These are phyloP conservation scores for Popillia japonica DNA, from an alignment of 1,140 invertebrate genomes.

Conservation along the genomic window DNA sequence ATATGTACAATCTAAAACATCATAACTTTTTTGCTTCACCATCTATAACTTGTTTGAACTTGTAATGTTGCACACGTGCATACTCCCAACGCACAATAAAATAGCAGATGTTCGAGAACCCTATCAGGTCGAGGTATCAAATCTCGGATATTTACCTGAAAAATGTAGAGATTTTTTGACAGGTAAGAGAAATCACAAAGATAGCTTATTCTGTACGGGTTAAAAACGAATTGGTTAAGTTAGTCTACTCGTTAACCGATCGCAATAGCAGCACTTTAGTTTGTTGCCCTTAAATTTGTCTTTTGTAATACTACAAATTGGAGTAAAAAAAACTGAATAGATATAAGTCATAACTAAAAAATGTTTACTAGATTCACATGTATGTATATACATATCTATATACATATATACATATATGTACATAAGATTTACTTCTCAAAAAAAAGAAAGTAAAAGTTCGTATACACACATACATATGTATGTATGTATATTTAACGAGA, in stretches of 20 bases:
- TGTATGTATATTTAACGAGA: too few relatives aligned
- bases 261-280: not conserved
- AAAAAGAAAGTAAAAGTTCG: too few relatives aligned
- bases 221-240: not conserved
- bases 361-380: too few relatives aligned
- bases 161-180: not conserved
- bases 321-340: not conserved
- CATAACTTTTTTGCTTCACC: too few relatives aligned
- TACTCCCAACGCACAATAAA: not conserved
- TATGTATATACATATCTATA: too few relatives aligned
- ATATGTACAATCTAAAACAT: too few relatives aligned
- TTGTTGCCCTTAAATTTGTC: not conserved
- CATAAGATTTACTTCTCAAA: too few relatives aligned
- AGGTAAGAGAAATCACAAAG: not conserved
- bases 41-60: not conserved
- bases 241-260: not conserved
- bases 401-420: too few relatives aligned
- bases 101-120: not conserved
- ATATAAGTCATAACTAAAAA: too few relatives aligned
- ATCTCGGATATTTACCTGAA: not conserved
- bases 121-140: too few relatives aligned
- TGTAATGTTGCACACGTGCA: not conserved
- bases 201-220: not conserved
- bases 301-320: not conserved
- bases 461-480: too few relatives aligned